These are phyloP conservation scores for Diarsia rubi DNA, from an alignment of 2,888 invertebrate species.

Conservation along the genomic window DNA sequence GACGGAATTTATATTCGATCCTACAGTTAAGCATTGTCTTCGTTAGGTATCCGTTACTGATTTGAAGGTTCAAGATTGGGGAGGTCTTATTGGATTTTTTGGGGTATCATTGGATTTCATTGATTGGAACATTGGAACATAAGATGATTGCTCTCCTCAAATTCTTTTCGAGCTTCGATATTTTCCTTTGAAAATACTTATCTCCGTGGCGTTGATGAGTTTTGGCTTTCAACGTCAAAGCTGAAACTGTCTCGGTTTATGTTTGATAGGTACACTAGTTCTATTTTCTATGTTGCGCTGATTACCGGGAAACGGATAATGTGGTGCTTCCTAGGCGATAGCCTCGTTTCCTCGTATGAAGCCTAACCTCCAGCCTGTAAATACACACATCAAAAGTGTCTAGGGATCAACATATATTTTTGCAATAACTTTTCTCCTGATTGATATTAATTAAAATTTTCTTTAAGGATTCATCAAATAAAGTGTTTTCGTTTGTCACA, in stretches of 20 bases:
- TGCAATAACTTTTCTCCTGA: no score
- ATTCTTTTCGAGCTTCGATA: conserved; percentile 29
- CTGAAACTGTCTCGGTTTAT: conserved; percentile 11
- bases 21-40: conserved; percentile 62
- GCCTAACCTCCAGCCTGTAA: conserved; percentile 2
- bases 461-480: no score
- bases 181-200: conserved; percentile 16
- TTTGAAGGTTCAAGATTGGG: conserved; percentile 49
- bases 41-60: conserved; percentile 57
- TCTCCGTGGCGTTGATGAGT: conserved; percentile 28
- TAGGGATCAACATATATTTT: no score
- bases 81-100: conserved; percentile 51
- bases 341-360: conserved; percentile 29
- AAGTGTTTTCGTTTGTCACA: no score
- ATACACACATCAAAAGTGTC: no score
- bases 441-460: no score
- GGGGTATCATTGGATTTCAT: conserved; percentile 46
- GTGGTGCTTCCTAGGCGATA: conserved; percentile 50
- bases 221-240: conserved; percentile 15
- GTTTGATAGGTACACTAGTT: conserved; percentile 26
- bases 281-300: conserved; percentile 31
- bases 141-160: conserved; percentile 43
- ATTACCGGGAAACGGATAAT: conserved; percentile 49
- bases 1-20: conserved; percentile 64
- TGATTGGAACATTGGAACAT: conserved; percentile 48